Base-by-base conservation (phyloP, 1,140 invertebrate species). In the Drosophila ananassae region DNA sequence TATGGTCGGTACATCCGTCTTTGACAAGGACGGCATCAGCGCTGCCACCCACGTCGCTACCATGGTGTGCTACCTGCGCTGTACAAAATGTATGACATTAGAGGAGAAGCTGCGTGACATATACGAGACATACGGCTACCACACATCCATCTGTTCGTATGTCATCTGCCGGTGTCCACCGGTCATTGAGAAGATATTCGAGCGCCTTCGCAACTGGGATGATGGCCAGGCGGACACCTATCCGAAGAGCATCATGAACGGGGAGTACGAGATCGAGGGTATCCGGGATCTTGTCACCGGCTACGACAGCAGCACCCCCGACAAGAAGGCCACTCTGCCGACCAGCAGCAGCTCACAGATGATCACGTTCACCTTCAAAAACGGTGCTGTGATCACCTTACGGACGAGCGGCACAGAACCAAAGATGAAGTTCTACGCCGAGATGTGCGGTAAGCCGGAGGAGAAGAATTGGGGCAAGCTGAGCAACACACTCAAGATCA, bases 381-480 rank as follows among this genome's bases (percentile, higher is more conserved):
- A 98, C 93, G 98, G 97, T 2, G 94, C 97, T 68, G 95, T 97
- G 7, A 94, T 96, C 0, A 99, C 98, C 0, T 92, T 99, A 7
- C 94, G 99, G 73, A 99, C 98, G 0, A 99, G 98, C 93, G 99
- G 99, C 17, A 99, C 99, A 0, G 99, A 99, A 92, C 99, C 99
- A 13, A 99, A 99, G 93, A 94, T 99, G 60, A 99, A 99, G 93
- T 99, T 99, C 92, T 99, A 99, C 92, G 97, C 97, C 1, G 98
- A 99, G 93, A 93, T 98, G 46, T 95, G 96, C 77, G 95, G 95
- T 75, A 90, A 93, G 13, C 95, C 95, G 1, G 93, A 93, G 41
- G 91, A 95, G 93, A 98, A 97, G 51, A 94, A 97, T 91, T 93
- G 95, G 91, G 92, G 93, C 32, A 92, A 93, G 69, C 93, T 96